A percentile compares a stretch with the other conserved stretches of the same genome.
phyloP scores from a whole-genome alignment of 2,888 invertebrate species.

The Rhamphomyia laevipes region DNA sequence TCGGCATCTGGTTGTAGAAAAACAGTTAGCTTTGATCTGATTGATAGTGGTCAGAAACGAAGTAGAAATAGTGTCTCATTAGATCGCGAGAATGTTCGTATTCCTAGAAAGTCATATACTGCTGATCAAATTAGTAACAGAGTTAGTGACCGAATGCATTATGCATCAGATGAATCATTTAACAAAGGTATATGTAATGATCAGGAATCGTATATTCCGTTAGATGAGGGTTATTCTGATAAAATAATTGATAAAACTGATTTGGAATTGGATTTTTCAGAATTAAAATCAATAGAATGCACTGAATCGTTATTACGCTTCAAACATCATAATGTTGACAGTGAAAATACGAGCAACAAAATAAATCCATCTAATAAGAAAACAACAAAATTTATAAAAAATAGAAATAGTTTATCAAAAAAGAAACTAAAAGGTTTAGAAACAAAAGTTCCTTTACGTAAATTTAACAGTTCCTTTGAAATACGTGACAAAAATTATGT shows the following conservation, averaged over 20 bases:
- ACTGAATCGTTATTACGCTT: no score
- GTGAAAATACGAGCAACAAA: neutral
- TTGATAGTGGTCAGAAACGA: constrained; percentile 15
- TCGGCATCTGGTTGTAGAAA: constrained; percentile 27
- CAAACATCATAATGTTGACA: no score
- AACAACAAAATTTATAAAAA: neutral
- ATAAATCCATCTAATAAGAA: neutral
- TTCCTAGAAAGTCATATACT: constrained; percentile 28
- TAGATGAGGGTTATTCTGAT: neutral
- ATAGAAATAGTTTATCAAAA: constrained; percentile 5
- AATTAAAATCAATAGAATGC: neutral
- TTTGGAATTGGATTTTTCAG: neutral
- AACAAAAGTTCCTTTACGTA: constrained; percentile 26
- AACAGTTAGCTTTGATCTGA: constrained; percentile 37
- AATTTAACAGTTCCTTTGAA: constrained; percentile 27
- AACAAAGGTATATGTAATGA: constrained; percentile 13
- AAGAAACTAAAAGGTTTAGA: neutral
- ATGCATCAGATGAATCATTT: neutral
- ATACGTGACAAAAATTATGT: neutral
- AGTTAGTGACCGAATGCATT: neutral
- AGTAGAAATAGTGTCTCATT: constrained; percentile 7
- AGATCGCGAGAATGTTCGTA: constrained; percentile 1
- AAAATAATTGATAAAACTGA: neutral
- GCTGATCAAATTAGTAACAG: constrained; percentile 28
- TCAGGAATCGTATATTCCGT: constrained; percentile 26